Evolutionary conservation across 2,797 vertebrate genomes (phyloP).

Genomic region (Tangara arthus): DNA sequence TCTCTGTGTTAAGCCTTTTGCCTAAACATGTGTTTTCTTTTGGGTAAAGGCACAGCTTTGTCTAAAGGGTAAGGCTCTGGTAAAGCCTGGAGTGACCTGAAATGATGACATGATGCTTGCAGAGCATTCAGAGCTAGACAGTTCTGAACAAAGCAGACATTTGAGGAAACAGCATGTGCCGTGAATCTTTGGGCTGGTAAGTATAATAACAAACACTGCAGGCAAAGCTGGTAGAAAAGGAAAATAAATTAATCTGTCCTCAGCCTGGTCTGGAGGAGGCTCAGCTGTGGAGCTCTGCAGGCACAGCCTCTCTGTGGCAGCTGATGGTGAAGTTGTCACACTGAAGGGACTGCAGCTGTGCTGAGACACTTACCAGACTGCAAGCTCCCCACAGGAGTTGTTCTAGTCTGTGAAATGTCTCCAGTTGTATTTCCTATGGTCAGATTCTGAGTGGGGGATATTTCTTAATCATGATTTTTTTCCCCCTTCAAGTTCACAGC

Average conservation of each 20-base stretch:
- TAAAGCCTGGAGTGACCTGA: not conserved
- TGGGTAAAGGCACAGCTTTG: not conserved
- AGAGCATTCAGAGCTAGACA: slow-evolving; percentile 22
- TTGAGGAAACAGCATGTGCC: slow-evolving; percentile 27
- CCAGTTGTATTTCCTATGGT: not conserved
- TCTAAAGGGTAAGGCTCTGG: not conserved
- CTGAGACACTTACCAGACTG: slow-evolving; percentile 55
- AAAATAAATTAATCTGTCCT: slow-evolving; percentile 59
- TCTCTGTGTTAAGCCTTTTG: not conserved
- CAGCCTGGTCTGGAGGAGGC: slow-evolving; percentile 5
- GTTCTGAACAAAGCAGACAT: slow-evolving; percentile 32
- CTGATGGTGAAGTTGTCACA: slow-evolving; percentile 51
- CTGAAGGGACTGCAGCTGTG: slow-evolving; percentile 59
- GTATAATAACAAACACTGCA: slow-evolving; percentile 42
- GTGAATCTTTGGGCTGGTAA: slow-evolving; percentile 12
- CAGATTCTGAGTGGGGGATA: not conserved
- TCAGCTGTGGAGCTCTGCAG: slow-evolving; percentile 16
- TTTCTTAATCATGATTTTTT: slow-evolving; percentile 30
- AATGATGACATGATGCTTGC: slow-evolving; percentile 3
- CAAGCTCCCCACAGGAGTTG: slow-evolving; percentile 38
- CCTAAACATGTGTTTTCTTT: not conserved
- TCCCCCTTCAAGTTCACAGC: not conserved
- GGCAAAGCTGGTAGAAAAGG: slow-evolving; percentile 39
- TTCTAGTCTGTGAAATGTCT: slow-evolving; percentile 3
- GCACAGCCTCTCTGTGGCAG: slow-evolving; percentile 28